These are phyloP conservation scores for Pammene aurita DNA, from an alignment of 2,888 invertebrate species.

Conservation along the genomic window DNA sequence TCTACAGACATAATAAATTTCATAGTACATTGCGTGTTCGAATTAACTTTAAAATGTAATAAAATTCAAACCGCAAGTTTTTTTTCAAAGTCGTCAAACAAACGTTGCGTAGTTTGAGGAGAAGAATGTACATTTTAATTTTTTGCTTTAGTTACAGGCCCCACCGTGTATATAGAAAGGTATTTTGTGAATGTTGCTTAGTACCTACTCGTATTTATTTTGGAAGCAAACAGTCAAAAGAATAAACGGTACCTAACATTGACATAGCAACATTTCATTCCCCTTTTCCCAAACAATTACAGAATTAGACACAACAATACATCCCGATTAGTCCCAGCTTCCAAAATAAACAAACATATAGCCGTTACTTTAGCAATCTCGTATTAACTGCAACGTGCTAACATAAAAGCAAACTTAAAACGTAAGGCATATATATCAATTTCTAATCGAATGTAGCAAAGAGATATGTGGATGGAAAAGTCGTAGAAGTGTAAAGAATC, in stretches of 20 bases:
- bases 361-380: not conserved
- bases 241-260: not conserved
- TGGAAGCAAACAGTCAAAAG: not conserved
- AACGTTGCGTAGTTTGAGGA: too few species aligned
- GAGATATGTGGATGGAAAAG: not conserved
- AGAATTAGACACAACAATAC: slow-evolving; percentile 14
- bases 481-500: not conserved
- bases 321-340: slow-evolving; percentile 10
- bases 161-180: too few species aligned
- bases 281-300: slow-evolving; percentile 10
- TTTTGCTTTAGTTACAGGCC: too few species aligned
- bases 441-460: not conserved
- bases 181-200: too few species aligned
- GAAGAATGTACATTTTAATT: too few species aligned
- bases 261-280: not conserved
- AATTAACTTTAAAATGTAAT: too few species aligned
- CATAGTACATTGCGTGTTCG: too few species aligned
- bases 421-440: not conserved
- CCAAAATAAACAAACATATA: slow-evolving; percentile 7
- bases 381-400: not conserved
- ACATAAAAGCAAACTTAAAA: slow-evolving; percentile 4
- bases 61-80: too few species aligned
- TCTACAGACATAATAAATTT: too few species aligned
- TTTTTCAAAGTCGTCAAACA: too few species aligned
- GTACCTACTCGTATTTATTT: slow-evolving; percentile 4